Base-by-base conservation (phyloP, 2,797 vertebrate species). In the Micromesistius poutassou region DNA sequence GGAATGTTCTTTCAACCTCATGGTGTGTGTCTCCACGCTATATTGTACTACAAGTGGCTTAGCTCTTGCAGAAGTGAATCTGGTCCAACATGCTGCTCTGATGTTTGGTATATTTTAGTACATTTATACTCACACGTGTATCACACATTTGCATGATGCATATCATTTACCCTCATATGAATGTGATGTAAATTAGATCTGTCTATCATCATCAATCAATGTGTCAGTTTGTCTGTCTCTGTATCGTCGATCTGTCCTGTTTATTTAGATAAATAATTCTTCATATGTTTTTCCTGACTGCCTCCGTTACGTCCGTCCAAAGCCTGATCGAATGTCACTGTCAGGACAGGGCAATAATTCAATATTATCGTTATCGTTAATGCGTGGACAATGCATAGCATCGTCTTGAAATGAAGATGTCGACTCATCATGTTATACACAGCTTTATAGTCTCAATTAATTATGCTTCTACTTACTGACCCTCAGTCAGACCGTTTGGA, bases 181-280 rank as follows among this genome's bases (percentile, higher is more conserved):
- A 62, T 62, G 7, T 6, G 22, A 62, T 62, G 55, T n/a, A 22
- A 50, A 2, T 42, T 42, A 42, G 33, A 70, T 70, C 25, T 70
- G 2, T 71, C 28, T 71, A 16, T 31, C 30, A n/a, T n/a, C 14
- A 4, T 71, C 14, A 12, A 71, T 71, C 14, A n/a, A n/a, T 66
- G 9, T 66, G 28, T 73, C 35, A 36, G 72, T 78, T 78, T 50
- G 19, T 82, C 42, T 46, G 42, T 46, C 42, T 38, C 36, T 46
- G 42, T 46, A 13, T 46, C 42, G 12, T 66, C 4, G 10, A 30
- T 71, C 14, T 71, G 25, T 13, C 25, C 25, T 12, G n/a, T 25
- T n/a, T 30, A 68, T 30, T 68, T 68, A 68, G 10, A 68, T 68
- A 14, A 30, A 30, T 71, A 13, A 71, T 71, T 5, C 5, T 13